These are phyloP conservation scores for Drosophila fulvimacula DNA, from an alignment of 2,888 invertebrate species.

Conservation along the genomic window DNA sequence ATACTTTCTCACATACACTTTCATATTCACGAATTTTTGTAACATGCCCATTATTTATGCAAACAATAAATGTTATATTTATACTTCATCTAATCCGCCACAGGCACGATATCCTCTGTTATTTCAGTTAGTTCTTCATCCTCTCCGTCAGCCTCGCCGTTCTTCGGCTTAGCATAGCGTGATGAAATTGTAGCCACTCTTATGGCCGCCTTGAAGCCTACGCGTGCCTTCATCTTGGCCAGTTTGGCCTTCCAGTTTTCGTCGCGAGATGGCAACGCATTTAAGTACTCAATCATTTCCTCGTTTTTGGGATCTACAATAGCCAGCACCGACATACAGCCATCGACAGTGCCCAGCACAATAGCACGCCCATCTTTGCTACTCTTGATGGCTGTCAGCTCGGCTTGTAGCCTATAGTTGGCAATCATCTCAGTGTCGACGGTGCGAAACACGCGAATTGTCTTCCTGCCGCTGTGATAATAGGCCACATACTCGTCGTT, in stretches of 20 bases:
- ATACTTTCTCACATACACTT: conserved; percentile 25
- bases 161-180: conserved; percentile 75
- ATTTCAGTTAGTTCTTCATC: conserved; percentile 64
- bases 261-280: conserved; percentile 89
- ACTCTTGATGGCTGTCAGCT: conserved; percentile 94
- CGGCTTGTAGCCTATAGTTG: conserved; percentile 95
- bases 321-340: conserved; percentile 95
- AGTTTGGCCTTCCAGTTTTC: conserved; percentile 89
- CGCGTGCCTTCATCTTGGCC: conserved; percentile 88
- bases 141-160: conserved; percentile 57
- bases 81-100: conserved; percentile 60
- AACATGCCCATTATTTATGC: conserved; percentile 67
- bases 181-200: conserved; percentile 87
- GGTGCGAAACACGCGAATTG: conserved; percentile 96
- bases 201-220: conserved; percentile 89
- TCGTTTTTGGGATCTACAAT: conserved; percentile 90
- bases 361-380: conserved; percentile 90
- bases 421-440: conserved; percentile 96
- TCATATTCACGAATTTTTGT: conserved; percentile 63
- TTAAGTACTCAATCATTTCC: conserved; percentile 88
- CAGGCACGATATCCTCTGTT: conserved; percentile 61
- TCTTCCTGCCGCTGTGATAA: conserved; percentile 97
- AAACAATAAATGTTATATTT: conserved; percentile 77
- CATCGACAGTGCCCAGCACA: conserved; percentile 96
- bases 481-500: conserved; percentile 98